Percentiles rank a stretch among this genome's conserved stretches.
phyloP scores from a whole-genome alignment of 2,113 vertebrate species.

The Suncus etruscus region DNA sequence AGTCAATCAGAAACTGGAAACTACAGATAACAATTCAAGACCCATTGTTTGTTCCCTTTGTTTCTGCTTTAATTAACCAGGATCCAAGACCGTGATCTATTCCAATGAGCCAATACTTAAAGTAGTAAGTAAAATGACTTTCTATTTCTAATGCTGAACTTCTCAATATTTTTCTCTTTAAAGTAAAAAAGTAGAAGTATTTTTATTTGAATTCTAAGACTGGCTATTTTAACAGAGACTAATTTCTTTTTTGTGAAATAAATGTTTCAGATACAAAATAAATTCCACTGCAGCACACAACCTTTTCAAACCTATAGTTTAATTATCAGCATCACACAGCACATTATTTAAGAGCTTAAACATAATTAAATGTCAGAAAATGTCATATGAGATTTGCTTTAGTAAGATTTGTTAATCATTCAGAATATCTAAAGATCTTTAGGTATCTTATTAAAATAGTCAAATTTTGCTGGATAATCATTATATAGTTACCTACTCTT shows the following conservation, averaged over 20 bases:
- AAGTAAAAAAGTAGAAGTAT: slow-evolving; percentile 5
- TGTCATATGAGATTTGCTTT: slow-evolving; percentile 66
- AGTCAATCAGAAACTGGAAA: neutral
- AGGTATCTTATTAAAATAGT: slow-evolving; percentile 33
- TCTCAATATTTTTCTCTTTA: slow-evolving; percentile 28
- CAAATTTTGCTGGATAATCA: slow-evolving; percentile 31
- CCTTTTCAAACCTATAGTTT: slow-evolving; percentile 73
- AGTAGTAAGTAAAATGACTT: slow-evolving; percentile 49
- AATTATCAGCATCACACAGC: slow-evolving; percentile 71
- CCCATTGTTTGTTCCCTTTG: neutral
- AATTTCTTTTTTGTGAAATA: slow-evolving; percentile 49
- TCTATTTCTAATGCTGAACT: slow-evolving; percentile 32
- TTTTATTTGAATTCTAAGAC: slow-evolving; percentile 60
- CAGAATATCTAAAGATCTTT: slow-evolving; percentile 54
- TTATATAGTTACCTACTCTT: neutral
- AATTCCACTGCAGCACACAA: slow-evolving; percentile 68
- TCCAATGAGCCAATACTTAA: slow-evolving; percentile 35
- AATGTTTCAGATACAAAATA: slow-evolving; percentile 67
- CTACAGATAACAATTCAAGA: neutral
- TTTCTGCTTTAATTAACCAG: slow-evolving; percentile 48
- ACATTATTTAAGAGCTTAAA: slow-evolving; percentile 74
- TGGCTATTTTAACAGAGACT: slow-evolving; percentile 52
- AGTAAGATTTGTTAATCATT: slow-evolving; percentile 77
- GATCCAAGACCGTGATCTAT: neutral
- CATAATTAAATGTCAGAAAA: slow-evolving; percentile 81